Evolutionary conservation across 2,797 vertebrate genomes (phyloP).

Genomic region (Odontamblyopus rebecca): DNA sequence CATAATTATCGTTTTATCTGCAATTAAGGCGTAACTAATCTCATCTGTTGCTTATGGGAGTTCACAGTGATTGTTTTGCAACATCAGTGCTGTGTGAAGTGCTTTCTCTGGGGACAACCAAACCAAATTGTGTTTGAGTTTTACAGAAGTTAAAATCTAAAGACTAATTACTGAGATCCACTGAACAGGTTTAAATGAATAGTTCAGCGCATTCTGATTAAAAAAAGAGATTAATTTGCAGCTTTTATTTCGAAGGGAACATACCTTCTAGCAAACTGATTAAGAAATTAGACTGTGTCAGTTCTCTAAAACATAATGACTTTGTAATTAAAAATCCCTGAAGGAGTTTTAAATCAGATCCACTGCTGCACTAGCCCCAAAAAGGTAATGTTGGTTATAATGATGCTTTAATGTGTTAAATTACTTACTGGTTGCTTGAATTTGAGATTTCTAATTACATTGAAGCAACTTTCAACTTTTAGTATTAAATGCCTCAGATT

Average conservation of each 20-base stretch:
- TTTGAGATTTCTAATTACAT: conserved; percentile 4
- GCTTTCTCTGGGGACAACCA: background rate
- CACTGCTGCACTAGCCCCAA: conserved; percentile 16
- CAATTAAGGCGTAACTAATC: too few species aligned
- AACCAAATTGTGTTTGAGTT: background rate
- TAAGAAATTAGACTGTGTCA: conserved; percentile 12
- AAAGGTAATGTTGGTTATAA: conserved; percentile 13
- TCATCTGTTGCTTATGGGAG: too few species aligned
- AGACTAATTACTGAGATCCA: conserved; percentile 30
- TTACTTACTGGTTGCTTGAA: conserved; percentile 13
- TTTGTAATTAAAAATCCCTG: conserved; percentile 22
- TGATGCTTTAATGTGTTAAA: conserved; percentile 22
- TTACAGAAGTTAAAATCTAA: conserved; percentile 38
- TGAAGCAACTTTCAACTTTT: conserved; percentile 2
- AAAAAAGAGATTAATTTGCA: conserved; percentile 14
- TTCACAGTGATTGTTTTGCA: background rate
- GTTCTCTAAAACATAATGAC: conserved; percentile 2
- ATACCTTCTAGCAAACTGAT: conserved; percentile 17
- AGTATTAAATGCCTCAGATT: conserved; percentile 27
- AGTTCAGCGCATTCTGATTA: conserved; percentile 7
- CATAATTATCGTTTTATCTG: too few species aligned
- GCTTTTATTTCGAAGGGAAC: conserved; percentile 3
- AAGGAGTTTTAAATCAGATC: conserved; percentile 28
- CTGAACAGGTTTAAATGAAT: conserved; percentile 25
- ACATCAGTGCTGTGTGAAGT: background rate